phyloP scores from a whole-genome alignment of 1,140 invertebrate species.

The Pectinophora gossypiella region DNA sequence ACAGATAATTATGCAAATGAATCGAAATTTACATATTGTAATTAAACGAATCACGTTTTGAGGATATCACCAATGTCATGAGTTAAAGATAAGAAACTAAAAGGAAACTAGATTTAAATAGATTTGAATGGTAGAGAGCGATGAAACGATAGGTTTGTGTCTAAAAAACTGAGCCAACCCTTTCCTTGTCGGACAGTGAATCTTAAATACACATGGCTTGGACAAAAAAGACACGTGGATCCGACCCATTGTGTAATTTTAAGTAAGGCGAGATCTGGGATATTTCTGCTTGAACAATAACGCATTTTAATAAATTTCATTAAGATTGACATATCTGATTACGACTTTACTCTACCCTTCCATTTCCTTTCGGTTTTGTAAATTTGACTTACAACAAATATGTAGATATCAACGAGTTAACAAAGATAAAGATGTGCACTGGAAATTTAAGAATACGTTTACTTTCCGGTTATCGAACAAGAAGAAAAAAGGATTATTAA shows the following conservation, averaged over 20 bases:
- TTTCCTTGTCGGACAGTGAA: constrained; percentile 53
- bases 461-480: constrained; percentile 21
- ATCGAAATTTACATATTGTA: neutral
- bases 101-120: constrained; percentile 15
- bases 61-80: constrained; percentile 22
- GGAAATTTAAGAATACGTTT: too few species aligned
- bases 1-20: neutral
- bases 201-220: constrained; percentile 38
- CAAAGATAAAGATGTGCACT: neutral
- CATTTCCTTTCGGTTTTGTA: constrained; percentile 23
- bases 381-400: neutral
- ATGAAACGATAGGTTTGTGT: constrained; percentile 54
- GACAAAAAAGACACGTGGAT: constrained; percentile 60
- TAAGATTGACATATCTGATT: constrained; percentile 70
- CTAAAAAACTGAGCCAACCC: constrained; percentile 57
- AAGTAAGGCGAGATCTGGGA: constrained; percentile 47
- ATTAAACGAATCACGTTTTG: constrained; percentile 15
- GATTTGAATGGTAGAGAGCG: constrained; percentile 47
- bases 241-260: constrained; percentile 51
- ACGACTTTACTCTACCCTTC: constrained; percentile 37
- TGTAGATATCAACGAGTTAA: neutral
- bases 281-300: constrained; percentile 66
- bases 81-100: constrained; percentile 34
- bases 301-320: constrained; percentile 71
- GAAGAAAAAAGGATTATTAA: constrained; percentile 17